phyloP scores from a whole-genome alignment of 2,113 vertebrate species.

The Coturnix japonica region DNA sequence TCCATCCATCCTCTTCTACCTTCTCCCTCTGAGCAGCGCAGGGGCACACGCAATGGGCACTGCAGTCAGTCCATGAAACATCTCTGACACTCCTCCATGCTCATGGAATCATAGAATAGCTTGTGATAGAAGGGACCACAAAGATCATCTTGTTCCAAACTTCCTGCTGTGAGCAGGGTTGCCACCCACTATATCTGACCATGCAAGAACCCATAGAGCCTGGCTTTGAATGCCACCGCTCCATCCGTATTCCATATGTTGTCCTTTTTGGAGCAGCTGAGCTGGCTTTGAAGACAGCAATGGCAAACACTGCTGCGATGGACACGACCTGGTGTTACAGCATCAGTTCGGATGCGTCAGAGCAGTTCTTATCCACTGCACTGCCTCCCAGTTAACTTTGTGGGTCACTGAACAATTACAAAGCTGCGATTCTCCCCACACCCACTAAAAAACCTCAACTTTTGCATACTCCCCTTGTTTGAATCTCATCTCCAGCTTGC shows the following conservation, averaged over 20 bases:
- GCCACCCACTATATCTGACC: too few species aligned
- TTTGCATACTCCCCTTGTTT: not conserved
- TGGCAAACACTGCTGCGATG: fast-evolving
- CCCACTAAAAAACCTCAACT: fast-evolving
- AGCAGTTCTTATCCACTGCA: not conserved
- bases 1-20: not conserved
- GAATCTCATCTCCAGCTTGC: not conserved
- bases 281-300: not conserved
- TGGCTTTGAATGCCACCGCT: too few species aligned
- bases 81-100: too few species aligned
- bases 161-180: too few species aligned
- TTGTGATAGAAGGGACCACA: too few species aligned
- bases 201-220: too few species aligned
- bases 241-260: too few species aligned
- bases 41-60: not conserved
- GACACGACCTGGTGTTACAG: not conserved
- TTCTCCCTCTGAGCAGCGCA: not conserved
- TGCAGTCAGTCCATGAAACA: not conserved
- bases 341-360: fast-evolving
- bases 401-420: not conserved
- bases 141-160: too few species aligned
- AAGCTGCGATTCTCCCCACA: fast-evolving
- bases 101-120: too few species aligned
- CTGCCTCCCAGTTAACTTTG: not conserved
- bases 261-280: not conserved